A percentile compares a stretch with the other conserved stretches of the same genome.
phyloP scores from a whole-genome alignment of 2,888 invertebrate genomes.

The Tricholauxania praeusta region DNA sequence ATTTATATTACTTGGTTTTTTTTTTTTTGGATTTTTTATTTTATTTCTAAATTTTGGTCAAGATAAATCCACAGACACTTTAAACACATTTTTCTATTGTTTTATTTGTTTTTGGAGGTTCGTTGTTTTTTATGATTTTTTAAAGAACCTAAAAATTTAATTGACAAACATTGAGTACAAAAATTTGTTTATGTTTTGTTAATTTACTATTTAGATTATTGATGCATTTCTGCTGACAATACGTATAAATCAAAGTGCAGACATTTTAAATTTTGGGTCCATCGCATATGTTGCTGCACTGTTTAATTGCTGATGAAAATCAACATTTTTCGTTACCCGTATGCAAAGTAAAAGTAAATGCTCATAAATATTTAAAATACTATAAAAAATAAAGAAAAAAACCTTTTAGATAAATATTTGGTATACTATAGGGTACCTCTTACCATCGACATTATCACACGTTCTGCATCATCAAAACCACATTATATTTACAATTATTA shows the following conservation, averaged over 20 bases:
- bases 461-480: too few species aligned
- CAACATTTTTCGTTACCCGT: background rate
- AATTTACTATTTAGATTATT: slow-evolving; percentile 7
- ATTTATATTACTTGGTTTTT: background rate
- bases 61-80: slow-evolving; percentile 8
- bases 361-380: background rate
- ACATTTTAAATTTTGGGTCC: background rate
- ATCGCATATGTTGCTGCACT: background rate
- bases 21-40: background rate
- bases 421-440: too few species aligned
- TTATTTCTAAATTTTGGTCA: background rate
- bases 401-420: too few species aligned
- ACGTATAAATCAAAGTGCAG: background rate
- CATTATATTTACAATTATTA: too few species aligned
- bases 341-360: slow-evolving; percentile 3
- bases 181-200: slow-evolving; percentile 1
- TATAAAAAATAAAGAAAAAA: too few species aligned
- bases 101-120: background rate
- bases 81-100: background rate
- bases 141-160: slow-evolving; percentile 4
- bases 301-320: slow-evolving; percentile 9
- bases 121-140: slow-evolving; percentile 9
- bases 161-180: slow-evolving; percentile 17
- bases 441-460: too few species aligned
- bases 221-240: too few species aligned